Evolutionary conservation across 2,888 invertebrate species (phyloP).

Genomic region (Synanthedon andrenaeformis): DNA sequence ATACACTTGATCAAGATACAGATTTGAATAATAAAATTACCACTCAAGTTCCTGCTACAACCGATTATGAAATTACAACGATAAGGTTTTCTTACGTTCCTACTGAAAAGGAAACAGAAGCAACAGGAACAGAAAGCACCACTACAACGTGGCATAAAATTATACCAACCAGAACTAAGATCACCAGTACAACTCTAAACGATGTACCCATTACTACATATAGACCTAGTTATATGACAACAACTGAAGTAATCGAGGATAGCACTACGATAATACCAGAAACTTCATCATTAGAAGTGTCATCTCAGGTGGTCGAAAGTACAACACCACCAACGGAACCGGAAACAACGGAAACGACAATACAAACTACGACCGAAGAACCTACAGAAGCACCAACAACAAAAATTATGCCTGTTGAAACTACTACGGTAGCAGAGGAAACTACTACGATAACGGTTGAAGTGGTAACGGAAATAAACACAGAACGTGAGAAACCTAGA

Average conservation of each 20-base stretch:
- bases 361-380: conserved; percentile 11
- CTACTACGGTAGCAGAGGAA: conserved; percentile 17
- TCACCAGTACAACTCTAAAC: conserved; percentile 28
- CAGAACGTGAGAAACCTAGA: conserved; percentile 27
- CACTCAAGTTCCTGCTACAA: conserved; percentile 21
- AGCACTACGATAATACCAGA: conserved; percentile 35
- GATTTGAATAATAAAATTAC: conserved; percentile 27
- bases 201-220: conserved; percentile 53
- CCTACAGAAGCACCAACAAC: conserved; percentile 7
- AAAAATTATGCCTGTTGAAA: conserved; percentile 11
- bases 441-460: conserved; percentile 39
- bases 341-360: conserved; percentile 16
- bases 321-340: conserved; percentile 13
- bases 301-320: conserved; percentile 37
- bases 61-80: conserved; percentile 58
- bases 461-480: conserved; percentile 42
- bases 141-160: conserved; percentile 40
- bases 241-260: conserved; percentile 34
- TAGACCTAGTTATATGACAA: conserved; percentile 44
- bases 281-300: conserved; percentile 39
- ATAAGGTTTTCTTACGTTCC: conserved; percentile 56
- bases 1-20: conserved; percentile 30
- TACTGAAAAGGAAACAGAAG: conserved; percentile 27
- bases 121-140: conserved; percentile 19
- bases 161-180: conserved; percentile 37